phyloP scores from a whole-genome alignment of 2,888 invertebrate genomes.

The Parnassius apollo region DNA sequence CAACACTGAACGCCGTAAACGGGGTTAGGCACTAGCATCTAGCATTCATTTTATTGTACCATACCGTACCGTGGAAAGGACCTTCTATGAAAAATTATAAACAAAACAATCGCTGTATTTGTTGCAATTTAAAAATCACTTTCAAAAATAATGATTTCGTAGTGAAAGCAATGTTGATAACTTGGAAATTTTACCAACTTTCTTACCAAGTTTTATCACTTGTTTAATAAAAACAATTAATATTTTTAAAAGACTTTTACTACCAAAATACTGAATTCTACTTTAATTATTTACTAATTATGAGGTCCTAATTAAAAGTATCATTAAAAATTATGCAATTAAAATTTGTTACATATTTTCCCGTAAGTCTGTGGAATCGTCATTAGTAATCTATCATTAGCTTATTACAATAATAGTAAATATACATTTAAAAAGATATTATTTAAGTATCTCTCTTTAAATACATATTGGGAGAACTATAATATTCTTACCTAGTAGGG shows the following conservation, averaged over 20 bases:
- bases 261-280: too few species aligned
- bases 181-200: neutral
- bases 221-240: too few species aligned
- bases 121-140: too few species aligned
- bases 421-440: neutral
- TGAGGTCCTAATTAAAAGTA: too few species aligned
- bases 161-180: neutral
- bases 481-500: slow-evolving; percentile 32
- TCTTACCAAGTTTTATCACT: too few species aligned
- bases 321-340: too few species aligned
- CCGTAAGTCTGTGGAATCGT: neutral
- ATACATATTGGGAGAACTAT: slow-evolving; percentile 19
- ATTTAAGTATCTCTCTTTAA: neutral
- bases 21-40: slow-evolving; percentile 23
- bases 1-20: slow-evolving; percentile 49
- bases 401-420: neutral
- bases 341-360: neutral
- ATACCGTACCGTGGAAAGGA: slow-evolving; percentile 3
- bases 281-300: too few species aligned
- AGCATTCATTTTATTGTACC: slow-evolving; percentile 15
- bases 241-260: too few species aligned
- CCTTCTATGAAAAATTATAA: slow-evolving; percentile 19
- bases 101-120: neutral
- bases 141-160: too few species aligned
- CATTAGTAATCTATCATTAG: neutral